Percentiles rank a stretch among this genome's conserved stretches.
These are phyloP conservation scores for Saguinus imperator DNA, from an alignment of 2,113 vertebrate species.

Conservation along the genomic window DNA sequence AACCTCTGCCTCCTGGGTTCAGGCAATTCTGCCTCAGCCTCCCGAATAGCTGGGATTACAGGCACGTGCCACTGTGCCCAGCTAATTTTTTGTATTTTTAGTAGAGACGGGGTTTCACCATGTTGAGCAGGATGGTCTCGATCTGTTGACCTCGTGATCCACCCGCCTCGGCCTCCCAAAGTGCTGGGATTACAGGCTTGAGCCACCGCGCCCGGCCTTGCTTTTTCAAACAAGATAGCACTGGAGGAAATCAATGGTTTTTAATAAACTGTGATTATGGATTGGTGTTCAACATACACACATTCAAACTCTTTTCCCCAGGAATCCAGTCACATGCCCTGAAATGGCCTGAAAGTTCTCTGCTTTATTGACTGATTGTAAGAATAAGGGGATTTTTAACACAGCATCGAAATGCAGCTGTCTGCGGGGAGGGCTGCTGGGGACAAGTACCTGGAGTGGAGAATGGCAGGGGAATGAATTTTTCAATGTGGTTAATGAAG, in stretches of 20 bases:
- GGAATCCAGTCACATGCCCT: background rate
- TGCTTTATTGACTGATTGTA: background rate
- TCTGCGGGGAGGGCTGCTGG: background rate
- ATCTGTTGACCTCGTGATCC: too few species aligned
- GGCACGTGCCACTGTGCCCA: too few species aligned
- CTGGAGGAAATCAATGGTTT: background rate
- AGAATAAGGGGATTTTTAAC: background rate
- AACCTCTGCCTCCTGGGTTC: too few species aligned
- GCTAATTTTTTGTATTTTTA: too few species aligned
- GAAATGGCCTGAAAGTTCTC: background rate
- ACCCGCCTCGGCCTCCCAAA: too few species aligned
- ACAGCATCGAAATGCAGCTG: background rate
- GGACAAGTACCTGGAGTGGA: background rate
- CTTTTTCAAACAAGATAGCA: background rate
- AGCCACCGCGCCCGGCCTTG: background rate
- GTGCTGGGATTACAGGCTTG: too few species aligned
- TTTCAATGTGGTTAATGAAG: conserved; percentile 47
- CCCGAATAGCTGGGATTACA: too few species aligned
- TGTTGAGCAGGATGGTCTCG: too few species aligned
- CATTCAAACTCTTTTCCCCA: background rate
- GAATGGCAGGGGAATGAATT: background rate
- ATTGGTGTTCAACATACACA: background rate
- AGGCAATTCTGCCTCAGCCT: too few species aligned
- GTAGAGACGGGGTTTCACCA: too few species aligned
- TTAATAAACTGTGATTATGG: background rate